These are phyloP conservation scores for Pogonomyrmex barbatus DNA, from an alignment of 1,140 invertebrate genomes.

Conservation along the genomic window DNA sequence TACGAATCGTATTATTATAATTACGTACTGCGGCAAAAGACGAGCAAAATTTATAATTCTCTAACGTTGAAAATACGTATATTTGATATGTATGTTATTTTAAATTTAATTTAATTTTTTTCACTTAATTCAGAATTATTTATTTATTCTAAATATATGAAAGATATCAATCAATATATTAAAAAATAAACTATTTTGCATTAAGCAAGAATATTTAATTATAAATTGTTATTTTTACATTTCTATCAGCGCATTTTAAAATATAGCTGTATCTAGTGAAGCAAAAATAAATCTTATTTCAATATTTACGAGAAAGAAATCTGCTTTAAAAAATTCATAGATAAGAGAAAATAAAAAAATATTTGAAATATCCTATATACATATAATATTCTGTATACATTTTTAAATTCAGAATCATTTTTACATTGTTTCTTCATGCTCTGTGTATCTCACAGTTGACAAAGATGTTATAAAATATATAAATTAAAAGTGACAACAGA, in stretches of 20 bases:
- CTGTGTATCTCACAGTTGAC: background rate
- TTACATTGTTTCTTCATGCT: background rate
- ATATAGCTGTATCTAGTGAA: background rate
- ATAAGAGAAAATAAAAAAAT: background rate
- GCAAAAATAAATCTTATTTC: background rate
- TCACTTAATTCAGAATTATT: background rate
- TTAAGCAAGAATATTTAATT: conserved; percentile 23
- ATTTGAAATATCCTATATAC: background rate
- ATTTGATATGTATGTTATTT: background rate
- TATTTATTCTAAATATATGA: background rate
- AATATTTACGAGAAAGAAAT: background rate
- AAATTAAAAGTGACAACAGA: background rate
- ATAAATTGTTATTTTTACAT: background rate
- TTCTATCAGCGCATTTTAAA: background rate
- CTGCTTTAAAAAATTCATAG: background rate
- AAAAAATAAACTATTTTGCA: background rate
- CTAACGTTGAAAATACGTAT: background rate
- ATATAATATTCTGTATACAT: background rate
- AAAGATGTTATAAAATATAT: conserved; percentile 4
- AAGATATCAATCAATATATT: background rate
- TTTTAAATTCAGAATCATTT: background rate
- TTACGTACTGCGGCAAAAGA: background rate
- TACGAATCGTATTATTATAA: background rate
- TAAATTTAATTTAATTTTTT: background rate
- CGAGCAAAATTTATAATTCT: background rate